These are phyloP conservation scores for Gymnocypris eckloni DNA, from an alignment of 2,797 vertebrate genomes.

Conservation along the genomic window DNA sequence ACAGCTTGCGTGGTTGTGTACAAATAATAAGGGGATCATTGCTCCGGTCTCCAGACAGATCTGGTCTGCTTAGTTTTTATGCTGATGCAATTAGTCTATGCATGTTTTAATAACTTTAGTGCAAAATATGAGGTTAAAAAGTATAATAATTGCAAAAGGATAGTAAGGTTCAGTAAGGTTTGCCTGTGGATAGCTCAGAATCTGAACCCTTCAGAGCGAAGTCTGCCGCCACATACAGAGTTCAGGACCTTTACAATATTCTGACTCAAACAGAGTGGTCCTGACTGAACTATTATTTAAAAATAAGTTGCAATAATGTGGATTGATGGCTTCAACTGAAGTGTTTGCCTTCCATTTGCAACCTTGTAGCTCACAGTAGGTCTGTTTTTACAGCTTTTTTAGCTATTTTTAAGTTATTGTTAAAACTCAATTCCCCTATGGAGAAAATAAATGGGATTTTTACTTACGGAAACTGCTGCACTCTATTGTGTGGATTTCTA, in stretches of 20 bases:
- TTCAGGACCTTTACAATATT: too few species aligned
- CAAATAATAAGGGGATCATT: slow-evolving; percentile 26
- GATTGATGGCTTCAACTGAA: background rate
- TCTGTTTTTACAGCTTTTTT: background rate
- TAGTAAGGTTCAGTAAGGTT: too few species aligned
- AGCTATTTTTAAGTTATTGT: background rate
- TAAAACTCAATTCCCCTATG: background rate
- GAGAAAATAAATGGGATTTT: background rate
- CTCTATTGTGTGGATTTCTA: background rate
- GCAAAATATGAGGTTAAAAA: background rate
- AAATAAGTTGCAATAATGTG: background rate
- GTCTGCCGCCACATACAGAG: too few species aligned
- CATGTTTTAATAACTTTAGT: background rate
- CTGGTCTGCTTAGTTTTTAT: background rate
- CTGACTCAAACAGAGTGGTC: too few species aligned
- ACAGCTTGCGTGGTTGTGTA: background rate
- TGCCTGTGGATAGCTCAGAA: too few species aligned
- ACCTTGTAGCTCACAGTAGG: background rate
- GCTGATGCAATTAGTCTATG: background rate
- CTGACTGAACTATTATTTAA: background rate
- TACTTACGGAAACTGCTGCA: background rate
- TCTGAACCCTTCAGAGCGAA: too few species aligned
- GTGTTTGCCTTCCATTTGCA: too few species aligned
- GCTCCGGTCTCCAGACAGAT: background rate
- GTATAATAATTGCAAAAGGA: background rate